These are phyloP conservation scores for Hesperia comma DNA, from an alignment of 2,888 invertebrate species.

Conservation along the genomic window DNA sequence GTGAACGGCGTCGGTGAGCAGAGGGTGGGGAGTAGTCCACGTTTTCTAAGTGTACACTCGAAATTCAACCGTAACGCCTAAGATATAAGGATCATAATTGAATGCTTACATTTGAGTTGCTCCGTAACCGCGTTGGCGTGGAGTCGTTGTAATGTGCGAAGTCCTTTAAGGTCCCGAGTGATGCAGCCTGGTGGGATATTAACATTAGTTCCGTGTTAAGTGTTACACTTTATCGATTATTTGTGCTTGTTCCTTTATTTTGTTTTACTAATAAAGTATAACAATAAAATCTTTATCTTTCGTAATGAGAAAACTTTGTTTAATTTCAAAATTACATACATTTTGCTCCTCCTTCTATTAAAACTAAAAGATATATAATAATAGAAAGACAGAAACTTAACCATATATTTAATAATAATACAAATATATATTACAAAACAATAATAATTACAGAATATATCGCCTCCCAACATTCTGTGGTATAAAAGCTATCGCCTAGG, in stretches of 20 bases:
- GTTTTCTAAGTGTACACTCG: no score
- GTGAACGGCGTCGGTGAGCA: no score
- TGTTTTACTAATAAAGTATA: conserved; percentile 63
- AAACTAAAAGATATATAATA: conserved; percentile 31
- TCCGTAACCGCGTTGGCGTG: no score
- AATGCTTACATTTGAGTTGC: no score
- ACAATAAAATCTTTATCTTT: conserved; percentile 34
- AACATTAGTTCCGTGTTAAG: conserved; percentile 34
- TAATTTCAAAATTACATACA: background rate
- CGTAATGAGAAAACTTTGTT: background rate
- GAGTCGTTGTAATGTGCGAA: no score
- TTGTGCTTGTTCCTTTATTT: conserved; percentile 57
- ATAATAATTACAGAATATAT: conserved; percentile 20
- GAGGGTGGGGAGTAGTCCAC: no score
- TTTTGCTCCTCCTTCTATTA: no score
- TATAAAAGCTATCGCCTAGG: conserved; percentile 16
- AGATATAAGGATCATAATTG: no score
- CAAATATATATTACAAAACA: conserved; percentile 29
- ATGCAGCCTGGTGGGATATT: conserved; percentile 15
- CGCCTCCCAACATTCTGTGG: conserved; percentile 23
- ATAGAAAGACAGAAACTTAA: conserved; percentile 39
- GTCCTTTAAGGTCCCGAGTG: conserved; percentile 9
- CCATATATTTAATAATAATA: conserved; percentile 28
- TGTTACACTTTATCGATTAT: conserved; percentile 51
- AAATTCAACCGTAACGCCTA: no score